Conservation (phyloP, 2,797 vertebrate genomes). For the Tapirus indicus region DNA sequence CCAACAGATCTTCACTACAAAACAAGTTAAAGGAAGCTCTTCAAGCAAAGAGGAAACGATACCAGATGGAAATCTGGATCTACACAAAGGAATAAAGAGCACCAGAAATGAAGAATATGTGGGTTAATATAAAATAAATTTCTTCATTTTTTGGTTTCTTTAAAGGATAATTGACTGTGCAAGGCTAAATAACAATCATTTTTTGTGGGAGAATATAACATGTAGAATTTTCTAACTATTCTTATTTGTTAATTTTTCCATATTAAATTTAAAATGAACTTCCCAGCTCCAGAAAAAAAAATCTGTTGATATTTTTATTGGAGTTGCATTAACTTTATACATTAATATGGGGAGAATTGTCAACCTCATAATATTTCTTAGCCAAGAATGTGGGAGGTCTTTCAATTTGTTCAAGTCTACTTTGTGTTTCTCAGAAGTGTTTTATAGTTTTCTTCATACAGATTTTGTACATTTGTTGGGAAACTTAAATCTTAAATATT, state of each 20-base stretch:
- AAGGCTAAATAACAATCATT: not conserved
- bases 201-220: not conserved
- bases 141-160: not conserved
- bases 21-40: not conserved
- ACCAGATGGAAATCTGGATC: not conserved
- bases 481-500: constrained; percentile 9
- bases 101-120: not conserved
- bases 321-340: not conserved
- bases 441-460: not conserved
- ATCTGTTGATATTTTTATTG: not conserved
- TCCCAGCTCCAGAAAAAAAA: not conserved
- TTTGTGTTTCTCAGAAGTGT: not conserved
- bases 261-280: constrained; percentile 11
- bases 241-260: not conserved
- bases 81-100: not conserved
- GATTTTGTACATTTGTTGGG: not conserved
- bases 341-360: not conserved
- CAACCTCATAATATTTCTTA: not conserved
- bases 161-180: not conserved
- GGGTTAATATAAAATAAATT: not conserved
- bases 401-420: not conserved
- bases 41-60: not conserved
- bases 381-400: not conserved
- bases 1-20: not conserved
- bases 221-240: not conserved